Conservation (phyloP, 2,888 invertebrate genomes). For the Acutogordius australiensis region DNA sequence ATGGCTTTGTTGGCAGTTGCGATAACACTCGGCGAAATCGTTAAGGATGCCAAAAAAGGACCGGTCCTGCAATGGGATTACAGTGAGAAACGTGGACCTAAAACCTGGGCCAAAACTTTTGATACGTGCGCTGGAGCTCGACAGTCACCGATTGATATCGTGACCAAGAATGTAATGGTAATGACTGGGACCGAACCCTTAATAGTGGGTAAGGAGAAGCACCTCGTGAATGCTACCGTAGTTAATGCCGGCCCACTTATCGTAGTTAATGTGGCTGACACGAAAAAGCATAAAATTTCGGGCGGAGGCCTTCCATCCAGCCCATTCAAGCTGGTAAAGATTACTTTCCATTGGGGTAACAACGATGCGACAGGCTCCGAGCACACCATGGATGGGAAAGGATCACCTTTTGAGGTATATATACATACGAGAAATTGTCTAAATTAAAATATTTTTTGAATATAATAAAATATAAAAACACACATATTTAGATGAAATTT, state of each 20-base stretch:
- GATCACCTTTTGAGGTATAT: conserved; percentile 29
- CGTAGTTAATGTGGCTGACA: neutral
- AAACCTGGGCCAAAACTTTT: conserved; percentile 3
- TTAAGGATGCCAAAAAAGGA: too few relatives aligned
- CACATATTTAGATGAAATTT: conserved; percentile 36
- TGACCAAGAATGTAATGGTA: conserved; percentile 22
- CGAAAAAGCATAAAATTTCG: conserved; percentile 11
- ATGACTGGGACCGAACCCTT: conserved; percentile 27
- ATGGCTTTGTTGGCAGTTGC: too few relatives aligned
- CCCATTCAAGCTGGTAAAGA: conserved; percentile 32
- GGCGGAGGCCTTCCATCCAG: conserved; percentile 15
- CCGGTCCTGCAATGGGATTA: neutral
- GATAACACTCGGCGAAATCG: too few relatives aligned
- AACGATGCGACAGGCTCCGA: conserved; percentile 44
- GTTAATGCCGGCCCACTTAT: conserved; percentile 29
- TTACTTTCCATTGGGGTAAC: conserved; percentile 55
- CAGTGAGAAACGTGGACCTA: neutral
- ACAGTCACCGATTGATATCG: conserved; percentile 49
- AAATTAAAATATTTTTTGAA: neutral
- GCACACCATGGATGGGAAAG: conserved; percentile 39
- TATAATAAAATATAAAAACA: too few relatives aligned
- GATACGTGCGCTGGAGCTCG: conserved; percentile 31
- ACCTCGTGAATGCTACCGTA: conserved; percentile 28
- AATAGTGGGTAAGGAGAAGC: conserved; percentile 31
- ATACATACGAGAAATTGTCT: too few relatives aligned